Evolutionary conservation across 2,113 vertebrate species (phyloP).

Genomic region (Numida meleagris): DNA sequence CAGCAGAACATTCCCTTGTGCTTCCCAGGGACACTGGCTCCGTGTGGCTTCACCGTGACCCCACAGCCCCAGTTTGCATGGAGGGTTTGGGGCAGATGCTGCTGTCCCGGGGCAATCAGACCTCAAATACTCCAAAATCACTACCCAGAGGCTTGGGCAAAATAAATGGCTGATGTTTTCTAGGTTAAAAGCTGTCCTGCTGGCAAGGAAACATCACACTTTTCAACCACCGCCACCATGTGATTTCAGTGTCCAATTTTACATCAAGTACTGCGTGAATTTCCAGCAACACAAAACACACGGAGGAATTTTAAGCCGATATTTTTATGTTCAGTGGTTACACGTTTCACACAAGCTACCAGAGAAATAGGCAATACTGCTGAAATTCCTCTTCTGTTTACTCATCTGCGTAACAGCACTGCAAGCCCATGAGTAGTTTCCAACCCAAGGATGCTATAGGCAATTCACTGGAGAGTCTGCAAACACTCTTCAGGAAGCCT

Average conservation of each 20-base stretch:
- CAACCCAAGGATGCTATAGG: not conserved
- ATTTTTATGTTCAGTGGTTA: not conserved
- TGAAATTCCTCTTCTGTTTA: not conserved
- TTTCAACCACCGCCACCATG: not conserved
- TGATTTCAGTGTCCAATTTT: not conserved
- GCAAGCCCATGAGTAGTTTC: not conserved
- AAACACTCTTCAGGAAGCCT: not conserved
- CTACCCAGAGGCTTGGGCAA: not conserved
- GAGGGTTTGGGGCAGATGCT: not conserved
- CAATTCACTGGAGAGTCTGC: not conserved
- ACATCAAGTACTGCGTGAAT: not conserved
- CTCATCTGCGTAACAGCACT: not conserved
- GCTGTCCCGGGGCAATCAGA: not conserved
- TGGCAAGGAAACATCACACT: not conserved
- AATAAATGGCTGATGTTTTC: not conserved
- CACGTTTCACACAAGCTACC: not conserved
- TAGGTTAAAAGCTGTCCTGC: not conserved
- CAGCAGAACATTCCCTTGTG: not conserved
- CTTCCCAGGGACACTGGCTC: not conserved
- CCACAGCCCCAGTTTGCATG: not conserved
- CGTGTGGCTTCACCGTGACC: not conserved
- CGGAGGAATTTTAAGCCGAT: not conserved
- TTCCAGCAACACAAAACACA: not conserved
- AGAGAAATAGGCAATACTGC: not conserved
- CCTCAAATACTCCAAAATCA: not conserved